Conservation (phyloP, 2,888 invertebrate species). For the Drosophila prostipennis region DNA sequence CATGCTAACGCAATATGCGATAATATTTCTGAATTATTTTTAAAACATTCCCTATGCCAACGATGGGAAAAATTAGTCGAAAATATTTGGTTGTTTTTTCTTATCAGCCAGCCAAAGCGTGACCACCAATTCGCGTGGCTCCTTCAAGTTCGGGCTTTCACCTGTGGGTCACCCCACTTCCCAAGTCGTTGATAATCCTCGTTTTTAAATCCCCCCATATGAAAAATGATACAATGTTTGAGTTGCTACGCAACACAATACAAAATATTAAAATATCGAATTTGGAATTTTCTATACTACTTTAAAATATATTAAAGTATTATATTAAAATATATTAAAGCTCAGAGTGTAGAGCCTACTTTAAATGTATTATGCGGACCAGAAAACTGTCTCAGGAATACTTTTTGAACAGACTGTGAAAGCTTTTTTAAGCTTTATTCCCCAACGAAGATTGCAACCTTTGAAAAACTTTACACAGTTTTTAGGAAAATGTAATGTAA, state of each 20-base stretch:
- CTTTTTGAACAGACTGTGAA: slow-evolving; percentile 16
- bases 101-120: slow-evolving; percentile 36
- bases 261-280: too few relatives aligned
- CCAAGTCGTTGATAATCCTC: slow-evolving; percentile 10
- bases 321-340: too few relatives aligned
- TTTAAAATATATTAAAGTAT: too few relatives aligned
- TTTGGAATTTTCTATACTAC: too few relatives aligned
- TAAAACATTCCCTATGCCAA: slow-evolving; percentile 18
- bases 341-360: too few relatives aligned
- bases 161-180: slow-evolving; percentile 27
- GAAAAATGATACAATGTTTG: too few relatives aligned
- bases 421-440: slow-evolving; percentile 13
- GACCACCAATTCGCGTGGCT: slow-evolving; percentile 21
- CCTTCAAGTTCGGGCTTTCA: slow-evolving; percentile 1
- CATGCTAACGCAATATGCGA: slow-evolving; percentile 19
- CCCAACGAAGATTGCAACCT: slow-evolving; percentile 28
- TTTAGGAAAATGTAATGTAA: neutral
- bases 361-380: too few relatives aligned
- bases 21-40: slow-evolving; percentile 36
- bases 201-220: neutral
- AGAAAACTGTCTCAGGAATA: too few relatives aligned
- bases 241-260: too few relatives aligned
- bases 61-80: slow-evolving; percentile 8
- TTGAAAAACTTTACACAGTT: neutral
- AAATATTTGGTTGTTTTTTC: neutral